Evolutionary conservation across 1,140 invertebrate genomes (phyloP).

Genomic region (Lordiphosa collinella): DNA sequence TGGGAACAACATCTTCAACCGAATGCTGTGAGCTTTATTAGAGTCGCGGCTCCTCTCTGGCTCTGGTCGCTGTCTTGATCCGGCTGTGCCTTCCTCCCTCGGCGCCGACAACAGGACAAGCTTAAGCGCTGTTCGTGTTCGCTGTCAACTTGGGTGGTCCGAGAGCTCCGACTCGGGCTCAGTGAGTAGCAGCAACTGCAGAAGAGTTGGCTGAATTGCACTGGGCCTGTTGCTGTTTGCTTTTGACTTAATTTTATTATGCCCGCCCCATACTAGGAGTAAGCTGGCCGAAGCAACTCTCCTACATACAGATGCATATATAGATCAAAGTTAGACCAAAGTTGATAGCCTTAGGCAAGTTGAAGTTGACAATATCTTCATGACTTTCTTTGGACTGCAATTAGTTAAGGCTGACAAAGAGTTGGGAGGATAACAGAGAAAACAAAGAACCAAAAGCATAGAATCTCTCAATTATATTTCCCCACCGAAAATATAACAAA

Average conservation of each 20-base stretch:
- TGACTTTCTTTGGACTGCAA: constrained; percentile 8
- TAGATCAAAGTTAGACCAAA: constrained; percentile 66
- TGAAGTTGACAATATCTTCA: constrained; percentile 7
- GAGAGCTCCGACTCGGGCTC: constrained; percentile 37
- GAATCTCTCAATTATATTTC: constrained; percentile 49
- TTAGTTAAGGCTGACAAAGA: constrained; percentile 19
- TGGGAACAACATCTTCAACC: constrained; percentile 26
- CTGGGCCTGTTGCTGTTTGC: not conserved
- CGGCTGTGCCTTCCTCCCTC: constrained; percentile 3
- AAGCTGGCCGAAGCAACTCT: not conserved
- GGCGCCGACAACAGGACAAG: constrained; percentile 53
- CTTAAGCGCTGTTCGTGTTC: constrained; percentile 77
- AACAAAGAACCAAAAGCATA: constrained; percentile 11
- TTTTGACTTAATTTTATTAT: constrained; percentile 48
- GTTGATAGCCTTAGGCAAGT: constrained; percentile 35
- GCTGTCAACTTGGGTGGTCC: constrained; percentile 79
- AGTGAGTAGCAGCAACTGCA: constrained; percentile 9
- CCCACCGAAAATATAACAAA: constrained; percentile 1
- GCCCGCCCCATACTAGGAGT: constrained; percentile 6
- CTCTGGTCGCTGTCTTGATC: constrained; percentile 23
- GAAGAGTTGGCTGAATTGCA: constrained; percentile 1
- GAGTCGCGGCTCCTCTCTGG: constrained; percentile 15
- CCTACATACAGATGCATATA: constrained; percentile 15
- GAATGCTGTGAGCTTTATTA: too few species aligned
- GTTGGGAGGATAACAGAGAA: too few species aligned